Percentiles rank a stretch among this genome's conserved stretches.
phyloP scores from a whole-genome alignment of 2,888 invertebrate genomes.

The Lycocerus yunnanus region DNA sequence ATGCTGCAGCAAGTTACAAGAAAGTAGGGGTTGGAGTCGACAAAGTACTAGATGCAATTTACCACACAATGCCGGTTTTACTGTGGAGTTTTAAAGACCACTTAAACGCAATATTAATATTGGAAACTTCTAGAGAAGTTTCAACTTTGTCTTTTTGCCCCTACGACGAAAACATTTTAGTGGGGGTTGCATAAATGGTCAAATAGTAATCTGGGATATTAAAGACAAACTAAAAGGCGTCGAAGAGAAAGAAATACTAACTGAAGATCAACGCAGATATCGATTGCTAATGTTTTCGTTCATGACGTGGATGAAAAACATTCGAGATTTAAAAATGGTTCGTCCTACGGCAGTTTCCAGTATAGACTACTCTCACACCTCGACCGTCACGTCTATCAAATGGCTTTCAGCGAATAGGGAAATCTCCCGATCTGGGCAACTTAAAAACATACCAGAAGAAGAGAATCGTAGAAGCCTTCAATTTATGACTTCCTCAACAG shows the following conservation, averaged over 20 bases:
- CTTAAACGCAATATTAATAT: constrained; percentile 69
- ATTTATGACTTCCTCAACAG: constrained; percentile 68
- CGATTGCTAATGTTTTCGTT: constrained; percentile 63
- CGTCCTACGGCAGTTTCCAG: constrained; percentile 66
- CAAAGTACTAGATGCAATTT: constrained; percentile 57
- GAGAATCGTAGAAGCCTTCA: constrained; percentile 58
- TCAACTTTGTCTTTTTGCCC: constrained; percentile 70
- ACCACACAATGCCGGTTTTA: constrained; percentile 68
- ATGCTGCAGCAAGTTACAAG: constrained; percentile 58
- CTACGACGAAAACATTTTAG: constrained; percentile 67
- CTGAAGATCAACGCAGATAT: constrained; percentile 67
- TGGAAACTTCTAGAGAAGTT: constrained; percentile 71
- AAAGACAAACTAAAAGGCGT: constrained; percentile 62
- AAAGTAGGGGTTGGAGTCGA: constrained; percentile 46
- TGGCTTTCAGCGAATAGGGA: constrained; percentile 70
- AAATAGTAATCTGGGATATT: constrained; percentile 73
- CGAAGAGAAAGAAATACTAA: constrained; percentile 65
- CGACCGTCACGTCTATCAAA: constrained; percentile 65
- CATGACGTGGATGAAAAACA: constrained; percentile 71
- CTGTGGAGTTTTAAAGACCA: constrained; percentile 77
- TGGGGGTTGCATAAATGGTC: constrained; percentile 77
- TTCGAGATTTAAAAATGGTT: constrained; percentile 63
- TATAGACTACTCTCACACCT: constrained; percentile 65
- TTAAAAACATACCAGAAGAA: constrained; percentile 52
- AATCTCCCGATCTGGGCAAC: constrained; percentile 64